Evolutionary conservation across 1,140 invertebrate species (phyloP), one percentile per base, ranked within the genome.

Genomic region (Maniola jurtina): DNA sequence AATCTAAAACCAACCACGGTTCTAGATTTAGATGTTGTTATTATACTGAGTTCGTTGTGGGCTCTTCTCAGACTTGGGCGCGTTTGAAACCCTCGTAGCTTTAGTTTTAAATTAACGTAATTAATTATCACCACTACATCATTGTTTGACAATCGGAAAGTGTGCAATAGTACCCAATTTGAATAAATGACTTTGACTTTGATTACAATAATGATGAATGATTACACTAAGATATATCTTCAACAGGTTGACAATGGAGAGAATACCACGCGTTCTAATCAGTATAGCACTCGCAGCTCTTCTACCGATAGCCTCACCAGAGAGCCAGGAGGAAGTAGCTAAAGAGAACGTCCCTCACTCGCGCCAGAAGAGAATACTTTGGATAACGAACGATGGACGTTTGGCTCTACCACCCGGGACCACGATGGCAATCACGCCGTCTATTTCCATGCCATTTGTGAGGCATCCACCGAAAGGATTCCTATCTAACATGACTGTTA

Each of bases 401-500:
- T 88, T 97, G 75, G 96, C 96, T 4, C 80, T 97, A 57, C 96
- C 96, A 5, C 96, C 96, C 6, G 95, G 95, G 48, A 96, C 96
- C 0, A 92, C 95, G 8, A 92, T 97, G 85, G 93, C 95, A 33
- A 94, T 97, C 58, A 95, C 95, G 2, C 96, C 96, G 3, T 96
- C 96, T 7, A 85, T 97, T 42, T 94, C 95, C 4, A 91, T 97
- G 89, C 96, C 96, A 10, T 94, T 97, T 76, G 95, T 96, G 0
- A 92, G 96, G 61, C 95, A 97, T 91, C 96, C 95, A 16, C 96
- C 95, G 1, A 93, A 95, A 77, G 96, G 96, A 54, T 97, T 97
- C 83, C 93, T 96, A 66, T 96, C 95, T 61, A 97, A 97, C 79
- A 92, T 97, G 91, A 95, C 95, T 33, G 94, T 97, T 76, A 96